Evolutionary conservation across 2,113 vertebrate genomes (phyloP), one percentile per base, ranked within the genome.

Genomic region (Entomyzon cyanotis): DNA sequence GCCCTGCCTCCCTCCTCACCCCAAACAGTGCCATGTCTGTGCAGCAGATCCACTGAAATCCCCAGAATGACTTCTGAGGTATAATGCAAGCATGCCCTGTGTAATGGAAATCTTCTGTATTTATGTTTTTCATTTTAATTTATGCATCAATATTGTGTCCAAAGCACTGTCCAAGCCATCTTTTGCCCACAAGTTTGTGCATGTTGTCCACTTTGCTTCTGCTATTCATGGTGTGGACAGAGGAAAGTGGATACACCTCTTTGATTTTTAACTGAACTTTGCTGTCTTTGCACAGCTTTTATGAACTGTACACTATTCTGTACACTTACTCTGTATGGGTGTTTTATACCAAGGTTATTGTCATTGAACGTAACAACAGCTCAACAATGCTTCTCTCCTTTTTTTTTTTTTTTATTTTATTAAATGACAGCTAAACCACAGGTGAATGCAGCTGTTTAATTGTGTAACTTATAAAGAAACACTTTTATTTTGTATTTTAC

Each of bases 391-490:
- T 92, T 70, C 82, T 77, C 73, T 70, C 37, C 15, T 37, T 46
- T 17, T 31, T 49, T 41, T 28, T 62, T 91, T 87, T 88, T 91
- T 28, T 62, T 91, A 85, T 88, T 91, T 90, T 67, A 89, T 94
- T 75, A 78, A 91, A 89, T 90, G 74, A 37, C 42, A 44, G 96
- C 93, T 95, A 84, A 97, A 96, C 60, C 91, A 87, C 94, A 94
- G 90, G 86, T 24, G 14, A 73, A 83, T 49, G 82, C 97, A 97
- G 97, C 83, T 95, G 95, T 97, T 97, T 95, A 95, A 97, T 82
- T 86, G 86, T 93, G 96, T 98, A 98, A 98, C 97, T 98, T 98
- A 98, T 98, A 97, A 98, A 98, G 87, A 98, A 98, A 96, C 89
- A 28, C 49, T 95, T 97, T 96, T 98, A 98, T 98, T 98, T 98